phyloP scores from a whole-genome alignment of 1,140 invertebrate species.

The Aethina tumida region DNA sequence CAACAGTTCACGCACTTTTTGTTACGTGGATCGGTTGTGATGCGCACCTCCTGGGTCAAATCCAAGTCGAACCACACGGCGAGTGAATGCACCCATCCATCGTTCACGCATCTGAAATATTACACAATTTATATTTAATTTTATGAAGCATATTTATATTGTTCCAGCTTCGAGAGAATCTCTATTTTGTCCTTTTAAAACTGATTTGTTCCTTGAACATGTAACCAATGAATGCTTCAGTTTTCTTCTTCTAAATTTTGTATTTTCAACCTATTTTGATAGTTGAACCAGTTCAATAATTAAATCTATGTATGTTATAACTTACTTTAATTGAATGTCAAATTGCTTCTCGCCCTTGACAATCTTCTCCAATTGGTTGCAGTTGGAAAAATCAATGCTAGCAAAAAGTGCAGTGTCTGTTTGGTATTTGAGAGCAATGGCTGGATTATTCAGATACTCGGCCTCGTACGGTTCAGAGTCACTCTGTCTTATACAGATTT shows the following conservation, averaged over 20 bases:
- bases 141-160: no score
- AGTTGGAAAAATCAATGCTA: conserved; percentile 54
- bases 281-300: no score
- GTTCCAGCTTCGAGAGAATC: no score
- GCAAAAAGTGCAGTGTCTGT: conserved; percentile 47
- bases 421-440: conserved; percentile 47
- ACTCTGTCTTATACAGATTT: conserved; percentile 36
- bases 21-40: conserved; percentile 43
- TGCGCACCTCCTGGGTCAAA: conserved; percentile 51
- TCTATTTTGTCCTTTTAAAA: no score
- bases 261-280: no score
- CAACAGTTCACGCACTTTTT: conserved; percentile 51
- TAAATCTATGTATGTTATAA: no score
- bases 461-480: conserved; percentile 54
- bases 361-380: conserved; percentile 40
- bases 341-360: conserved; percentile 36
- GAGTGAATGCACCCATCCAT: conserved; percentile 42
- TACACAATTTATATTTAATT: no score
- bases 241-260: no score
- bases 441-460: conserved; percentile 52
- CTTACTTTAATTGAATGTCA: conserved; percentile 22
- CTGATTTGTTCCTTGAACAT: no score
- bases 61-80: conserved; percentile 64
- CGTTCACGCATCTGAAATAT: conserved; percentile 14
- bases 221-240: no score